These are phyloP conservation scores for Asobara japonica DNA, from an alignment of 1,140 invertebrate genomes.

Conservation along the genomic window DNA sequence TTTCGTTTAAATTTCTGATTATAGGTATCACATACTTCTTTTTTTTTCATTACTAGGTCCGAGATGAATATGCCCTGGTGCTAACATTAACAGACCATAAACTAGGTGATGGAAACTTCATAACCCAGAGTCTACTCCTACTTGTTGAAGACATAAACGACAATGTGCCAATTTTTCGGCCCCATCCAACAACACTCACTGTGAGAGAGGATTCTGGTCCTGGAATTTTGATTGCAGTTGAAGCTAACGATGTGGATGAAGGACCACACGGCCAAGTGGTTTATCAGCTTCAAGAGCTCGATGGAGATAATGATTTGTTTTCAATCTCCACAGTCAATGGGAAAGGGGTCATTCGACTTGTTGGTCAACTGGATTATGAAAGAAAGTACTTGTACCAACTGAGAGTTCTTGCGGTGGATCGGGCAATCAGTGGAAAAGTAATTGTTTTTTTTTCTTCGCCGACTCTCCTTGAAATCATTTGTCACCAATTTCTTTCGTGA, in stretches of 20 bases:
- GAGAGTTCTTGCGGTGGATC: constrained; percentile 83
- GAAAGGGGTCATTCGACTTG: constrained; percentile 84
- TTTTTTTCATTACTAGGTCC: constrained; percentile 66
- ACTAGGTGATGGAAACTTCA: constrained; percentile 86
- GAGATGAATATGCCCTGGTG: constrained; percentile 88
- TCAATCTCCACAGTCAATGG: constrained; percentile 85
- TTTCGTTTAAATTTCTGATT: too few relatives aligned
- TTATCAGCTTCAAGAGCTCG: constrained; percentile 81
- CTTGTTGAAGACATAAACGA: constrained; percentile 93
- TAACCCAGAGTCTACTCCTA: constrained; percentile 88
- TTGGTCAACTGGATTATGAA: constrained; percentile 86
- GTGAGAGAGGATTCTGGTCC: constrained; percentile 81
- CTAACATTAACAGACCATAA: constrained; percentile 90
- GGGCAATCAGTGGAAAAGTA: constrained; percentile 80
- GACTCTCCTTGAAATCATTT: background rate
- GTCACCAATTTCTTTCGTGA: too few relatives aligned
- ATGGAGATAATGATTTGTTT: constrained; percentile 82
- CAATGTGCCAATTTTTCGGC: constrained; percentile 87
- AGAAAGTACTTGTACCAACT: constrained; percentile 88
- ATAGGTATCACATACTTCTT: too few relatives aligned
- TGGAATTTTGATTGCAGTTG: constrained; percentile 80
- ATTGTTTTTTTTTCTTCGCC: constrained; percentile 36
- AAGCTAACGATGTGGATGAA: constrained; percentile 89
- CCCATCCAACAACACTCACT: constrained; percentile 83
- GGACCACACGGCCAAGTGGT: constrained; percentile 89